A percentile compares a stretch with the other conserved stretches of the same genome.
Evolutionary conservation across 2,113 vertebrate species (phyloP).

Genomic region (Garra rufa): DNA sequence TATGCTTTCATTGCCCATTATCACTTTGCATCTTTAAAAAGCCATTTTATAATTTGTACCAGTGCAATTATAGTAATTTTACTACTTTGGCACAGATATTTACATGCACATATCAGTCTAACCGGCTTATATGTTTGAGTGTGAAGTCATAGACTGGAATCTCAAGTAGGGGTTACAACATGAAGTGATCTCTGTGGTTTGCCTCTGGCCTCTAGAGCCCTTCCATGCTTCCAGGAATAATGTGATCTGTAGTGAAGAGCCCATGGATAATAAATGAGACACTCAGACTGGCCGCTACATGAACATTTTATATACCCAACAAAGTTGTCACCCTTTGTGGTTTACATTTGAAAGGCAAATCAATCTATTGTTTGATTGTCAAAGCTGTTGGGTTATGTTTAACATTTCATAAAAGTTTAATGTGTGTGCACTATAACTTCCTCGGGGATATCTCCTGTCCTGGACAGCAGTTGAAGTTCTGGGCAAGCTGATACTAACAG

Average conservation of each 20-base stretch:
- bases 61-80: constrained; percentile 3
- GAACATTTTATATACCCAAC: constrained; percentile 16
- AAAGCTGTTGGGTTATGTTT: constrained; percentile 34
- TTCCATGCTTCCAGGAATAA: background rate
- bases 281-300: background rate
- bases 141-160: constrained; percentile 2
- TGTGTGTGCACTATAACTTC: constrained; percentile 22
- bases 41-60: background rate
- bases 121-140: background rate
- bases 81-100: background rate
- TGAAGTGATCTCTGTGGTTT: constrained; percentile 4
- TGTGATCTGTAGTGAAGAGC: constrained; percentile 6
- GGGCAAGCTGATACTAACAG: background rate
- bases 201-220: background rate
- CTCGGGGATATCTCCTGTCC: background rate
- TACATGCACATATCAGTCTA: background rate
- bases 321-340: constrained; percentile 11
- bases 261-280: constrained; percentile 24
- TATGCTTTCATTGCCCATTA: constrained; percentile 6
- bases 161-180: constrained; percentile 2
- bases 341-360: constrained; percentile 26
- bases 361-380: constrained; percentile 12
- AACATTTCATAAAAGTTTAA: constrained; percentile 24
- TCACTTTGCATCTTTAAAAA: constrained; percentile 5
- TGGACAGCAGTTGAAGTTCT: background rate